Conservation (phyloP, 92 coral and sea anemone species). For the Umimayanthus kanabou region DNA sequence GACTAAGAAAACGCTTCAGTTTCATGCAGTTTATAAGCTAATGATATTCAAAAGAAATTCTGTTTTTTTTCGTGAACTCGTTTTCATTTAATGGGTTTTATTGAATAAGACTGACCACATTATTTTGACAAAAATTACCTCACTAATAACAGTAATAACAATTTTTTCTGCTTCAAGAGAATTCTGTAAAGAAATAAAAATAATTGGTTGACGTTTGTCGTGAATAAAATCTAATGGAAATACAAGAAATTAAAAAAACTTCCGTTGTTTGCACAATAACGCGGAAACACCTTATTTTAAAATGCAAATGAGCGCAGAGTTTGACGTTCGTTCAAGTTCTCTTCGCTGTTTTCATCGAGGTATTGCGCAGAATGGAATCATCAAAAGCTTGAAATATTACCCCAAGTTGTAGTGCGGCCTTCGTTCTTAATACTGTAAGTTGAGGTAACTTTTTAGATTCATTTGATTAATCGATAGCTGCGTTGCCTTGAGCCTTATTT, state of each 20-base stretch:
- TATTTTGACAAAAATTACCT: background rate
- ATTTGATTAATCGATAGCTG: background rate
- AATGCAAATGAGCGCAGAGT: constrained; percentile 19
- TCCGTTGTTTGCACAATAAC: background rate
- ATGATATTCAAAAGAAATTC: background rate
- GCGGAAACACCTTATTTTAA: constrained; percentile 1
- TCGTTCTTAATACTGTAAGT: background rate
- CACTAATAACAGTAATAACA: no score
- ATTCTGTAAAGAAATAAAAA: background rate
- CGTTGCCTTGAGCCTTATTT: background rate
- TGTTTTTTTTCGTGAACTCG: background rate
- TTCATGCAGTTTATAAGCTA: no score
- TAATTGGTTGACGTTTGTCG: background rate
- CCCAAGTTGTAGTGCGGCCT: background rate
- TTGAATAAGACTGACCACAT: background rate
- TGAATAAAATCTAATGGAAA: background rate
- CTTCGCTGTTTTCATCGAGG: background rate
- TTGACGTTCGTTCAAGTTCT: background rate
- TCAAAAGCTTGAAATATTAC: background rate
- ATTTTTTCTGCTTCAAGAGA: background rate
- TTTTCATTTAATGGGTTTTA: background rate
- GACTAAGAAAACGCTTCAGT: background rate
- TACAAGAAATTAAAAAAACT: background rate
- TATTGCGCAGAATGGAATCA: background rate
- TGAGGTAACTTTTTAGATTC: background rate